phyloP scores from a whole-genome alignment of 2,888 invertebrate species.

The Coleophora flavipennella region DNA sequence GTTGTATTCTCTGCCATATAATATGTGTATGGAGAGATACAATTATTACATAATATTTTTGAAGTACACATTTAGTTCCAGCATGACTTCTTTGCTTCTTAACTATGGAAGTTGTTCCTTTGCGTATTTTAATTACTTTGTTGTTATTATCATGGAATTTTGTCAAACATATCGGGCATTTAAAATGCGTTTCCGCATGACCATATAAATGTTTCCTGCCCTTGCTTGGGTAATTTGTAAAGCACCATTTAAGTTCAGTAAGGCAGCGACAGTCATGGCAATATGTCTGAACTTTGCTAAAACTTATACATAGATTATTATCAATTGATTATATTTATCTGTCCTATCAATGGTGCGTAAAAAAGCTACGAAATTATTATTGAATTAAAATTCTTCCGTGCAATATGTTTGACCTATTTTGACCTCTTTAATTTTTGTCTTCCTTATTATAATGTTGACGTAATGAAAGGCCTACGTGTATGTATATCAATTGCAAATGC shows the following conservation, averaged over 20 bases:
- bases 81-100: slow-evolving; percentile 23
- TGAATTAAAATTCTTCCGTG: slow-evolving; percentile 14
- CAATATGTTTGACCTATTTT: slow-evolving; percentile 28
- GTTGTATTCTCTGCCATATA: slow-evolving; percentile 42
- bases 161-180: slow-evolving; percentile 37
- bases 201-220: too few relatives aligned
- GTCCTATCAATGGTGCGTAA: not conserved
- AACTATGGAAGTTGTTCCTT: slow-evolving; percentile 18
- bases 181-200: slow-evolving; percentile 11
- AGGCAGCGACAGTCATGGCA: too few relatives aligned
- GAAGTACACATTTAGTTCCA: slow-evolving; percentile 36
- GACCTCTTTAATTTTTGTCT: slow-evolving; percentile 28
- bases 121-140: slow-evolving; percentile 19
- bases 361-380: not conserved
- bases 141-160: slow-evolving; percentile 28
- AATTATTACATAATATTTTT: slow-evolving; percentile 24
- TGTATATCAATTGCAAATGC: slow-evolving; percentile 26
- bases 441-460: slow-evolving; percentile 25
- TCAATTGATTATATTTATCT: too few relatives aligned
- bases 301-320: too few relatives aligned
- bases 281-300: too few relatives aligned
- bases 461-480: slow-evolving; percentile 24
- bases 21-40: slow-evolving; percentile 37
- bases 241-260: too few relatives aligned
- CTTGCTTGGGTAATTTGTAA: too few relatives aligned